Evolutionary conservation across 1,140 invertebrate species (phyloP).

Genomic region (Drosophila busckii): DNA sequence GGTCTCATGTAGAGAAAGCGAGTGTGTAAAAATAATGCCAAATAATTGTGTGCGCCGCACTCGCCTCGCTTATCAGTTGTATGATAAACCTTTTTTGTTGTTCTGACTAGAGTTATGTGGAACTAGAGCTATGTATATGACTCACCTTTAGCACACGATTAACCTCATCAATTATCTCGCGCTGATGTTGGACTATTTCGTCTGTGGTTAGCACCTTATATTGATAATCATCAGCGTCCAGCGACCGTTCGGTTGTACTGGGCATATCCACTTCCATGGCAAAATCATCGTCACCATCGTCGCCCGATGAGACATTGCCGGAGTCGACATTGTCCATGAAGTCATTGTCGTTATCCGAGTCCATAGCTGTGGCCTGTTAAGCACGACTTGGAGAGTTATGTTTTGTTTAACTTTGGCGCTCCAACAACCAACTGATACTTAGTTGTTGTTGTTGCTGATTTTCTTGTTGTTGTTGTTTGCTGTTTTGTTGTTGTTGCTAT

Average conservation of each 20-base stretch:
- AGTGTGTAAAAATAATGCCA: no score
- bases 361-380: conserved; percentile 85
- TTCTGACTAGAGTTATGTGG: no score
- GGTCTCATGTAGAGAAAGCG: no score
- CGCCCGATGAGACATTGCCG: conserved; percentile 93
- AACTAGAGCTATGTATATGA: conserved; percentile 16
- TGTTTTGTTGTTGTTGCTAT: not conserved
- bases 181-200: conserved; percentile 98
- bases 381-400: not conserved
- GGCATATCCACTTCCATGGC: conserved; percentile 93
- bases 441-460: conserved; percentile 1
- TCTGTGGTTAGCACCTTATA: conserved; percentile 97
- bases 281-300: conserved; percentile 91
- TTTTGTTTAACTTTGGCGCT: conserved; percentile 1
- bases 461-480: not conserved
- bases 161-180: conserved; percentile 97
- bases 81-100: no score
- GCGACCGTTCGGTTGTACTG: conserved; percentile 83
- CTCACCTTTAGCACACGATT: conserved; percentile 91
- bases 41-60: no score
- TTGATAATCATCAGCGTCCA: conserved; percentile 93
- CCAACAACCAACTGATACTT: not conserved
- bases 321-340: conserved; percentile 93
- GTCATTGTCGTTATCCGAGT: conserved; percentile 90
- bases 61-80: no score